phyloP scores from a whole-genome alignment of 1,140 invertebrate genomes.

The Coelopa frigida region DNA sequence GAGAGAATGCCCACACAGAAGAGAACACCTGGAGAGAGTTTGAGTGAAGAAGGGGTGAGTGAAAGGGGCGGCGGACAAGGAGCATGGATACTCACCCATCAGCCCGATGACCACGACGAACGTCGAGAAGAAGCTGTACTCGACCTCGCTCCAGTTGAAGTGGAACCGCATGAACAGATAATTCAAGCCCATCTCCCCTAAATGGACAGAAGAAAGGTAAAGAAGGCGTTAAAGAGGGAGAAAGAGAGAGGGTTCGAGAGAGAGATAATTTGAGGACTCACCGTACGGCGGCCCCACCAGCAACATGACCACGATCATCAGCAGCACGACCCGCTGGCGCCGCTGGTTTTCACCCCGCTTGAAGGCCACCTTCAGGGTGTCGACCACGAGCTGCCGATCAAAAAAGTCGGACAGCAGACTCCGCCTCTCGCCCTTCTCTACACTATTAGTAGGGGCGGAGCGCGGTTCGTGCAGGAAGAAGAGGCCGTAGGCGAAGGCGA shows the following conservation, averaged over 20 bases:
- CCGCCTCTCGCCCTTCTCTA: conserved; percentile 26
- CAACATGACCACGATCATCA: conserved; percentile 74
- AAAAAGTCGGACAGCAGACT: conserved; percentile 58
- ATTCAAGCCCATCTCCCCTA: conserved; percentile 74
- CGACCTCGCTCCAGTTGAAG: conserved; percentile 79
- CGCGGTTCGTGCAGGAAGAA: conserved; percentile 34
- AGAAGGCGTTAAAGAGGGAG: no score
- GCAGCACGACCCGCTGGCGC: conserved; percentile 60
- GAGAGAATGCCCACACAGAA: conserved; percentile 73
- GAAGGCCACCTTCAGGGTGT: conserved; percentile 69
- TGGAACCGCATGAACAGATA: conserved; percentile 72
- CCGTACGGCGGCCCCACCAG: conserved; percentile 75
- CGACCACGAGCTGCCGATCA: conserved; percentile 61
- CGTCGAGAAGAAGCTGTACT: conserved; percentile 76
- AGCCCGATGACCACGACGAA: conserved; percentile 72
- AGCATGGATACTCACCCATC: conserved; percentile 56
- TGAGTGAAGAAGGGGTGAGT: no score
- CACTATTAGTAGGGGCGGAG: conserved; percentile 25
- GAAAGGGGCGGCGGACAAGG: no score
- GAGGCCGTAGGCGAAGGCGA: conserved; percentile 63
- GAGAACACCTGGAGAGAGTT: conserved; percentile 56
- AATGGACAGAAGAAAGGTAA: no score
- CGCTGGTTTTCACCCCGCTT: conserved; percentile 65
- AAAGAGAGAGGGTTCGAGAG: no score
- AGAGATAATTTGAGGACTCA: no score